Conservation (phyloP, 2,888 invertebrate species). For the Brachyptera putata region DNA sequence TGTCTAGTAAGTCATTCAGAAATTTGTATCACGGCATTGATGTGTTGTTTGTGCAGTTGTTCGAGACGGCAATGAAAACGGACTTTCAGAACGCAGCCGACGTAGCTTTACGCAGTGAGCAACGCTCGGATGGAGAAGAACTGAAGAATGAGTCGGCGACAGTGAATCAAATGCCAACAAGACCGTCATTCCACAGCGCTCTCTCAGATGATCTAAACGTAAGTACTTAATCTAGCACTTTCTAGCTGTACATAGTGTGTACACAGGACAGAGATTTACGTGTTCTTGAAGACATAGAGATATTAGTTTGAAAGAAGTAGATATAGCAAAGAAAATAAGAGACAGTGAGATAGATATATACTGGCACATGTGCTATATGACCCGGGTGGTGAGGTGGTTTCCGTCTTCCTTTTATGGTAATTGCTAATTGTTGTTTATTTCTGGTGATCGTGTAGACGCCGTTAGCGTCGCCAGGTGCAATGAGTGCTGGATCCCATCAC, state of each 20-base stretch:
- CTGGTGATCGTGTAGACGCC: not conserved
- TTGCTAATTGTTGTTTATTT: not conserved
- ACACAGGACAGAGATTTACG: no score
- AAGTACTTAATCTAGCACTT: not conserved
- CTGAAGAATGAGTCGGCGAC: not conserved
- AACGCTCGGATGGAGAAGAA: not conserved
- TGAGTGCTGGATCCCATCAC: conserved; percentile 4
- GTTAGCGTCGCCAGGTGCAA: conserved; percentile 26
- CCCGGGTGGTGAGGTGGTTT: no score
- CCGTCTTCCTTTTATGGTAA: no score
- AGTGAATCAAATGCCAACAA: not conserved
- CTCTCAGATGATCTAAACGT: not conserved
- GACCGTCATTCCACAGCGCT: conserved; percentile 15
- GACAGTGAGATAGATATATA: no score
- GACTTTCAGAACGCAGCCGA: conserved; percentile 60
- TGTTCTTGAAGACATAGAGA: no score
- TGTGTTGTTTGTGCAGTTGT: conserved; percentile 66
- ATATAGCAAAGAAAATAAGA: no score
- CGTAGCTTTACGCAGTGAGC: conserved; percentile 41
- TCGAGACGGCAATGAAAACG: conserved; percentile 73
- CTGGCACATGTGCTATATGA: no score
- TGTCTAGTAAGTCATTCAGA: no score
- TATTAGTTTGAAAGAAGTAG: no score
- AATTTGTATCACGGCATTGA: no score
- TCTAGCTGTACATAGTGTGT: not conserved